phyloP scores from a whole-genome alignment of 2,113 vertebrate species.

The Tetrao urogallus region DNA sequence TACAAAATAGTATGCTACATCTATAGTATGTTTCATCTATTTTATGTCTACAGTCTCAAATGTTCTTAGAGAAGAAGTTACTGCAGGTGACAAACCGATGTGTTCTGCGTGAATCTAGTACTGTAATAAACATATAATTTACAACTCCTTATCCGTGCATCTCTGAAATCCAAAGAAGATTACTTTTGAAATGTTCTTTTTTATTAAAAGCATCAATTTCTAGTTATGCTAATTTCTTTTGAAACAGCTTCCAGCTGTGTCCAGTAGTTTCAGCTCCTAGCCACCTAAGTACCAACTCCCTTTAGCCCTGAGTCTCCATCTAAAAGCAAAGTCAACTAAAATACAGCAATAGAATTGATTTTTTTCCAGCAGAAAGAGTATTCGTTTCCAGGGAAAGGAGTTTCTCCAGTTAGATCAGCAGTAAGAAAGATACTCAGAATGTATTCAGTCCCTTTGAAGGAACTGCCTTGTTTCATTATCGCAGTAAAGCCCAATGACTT shows the following conservation, averaged over 20 bases:
- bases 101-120: background rate
- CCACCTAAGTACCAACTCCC: background rate
- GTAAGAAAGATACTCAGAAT: background rate
- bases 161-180: background rate
- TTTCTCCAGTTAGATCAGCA: background rate
- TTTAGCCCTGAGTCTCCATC: background rate
- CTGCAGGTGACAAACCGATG: background rate
- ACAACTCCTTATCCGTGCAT: background rate
- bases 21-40: background rate
- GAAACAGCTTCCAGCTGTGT: background rate
- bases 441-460: background rate
- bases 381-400: background rate
- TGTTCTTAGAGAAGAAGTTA: background rate
- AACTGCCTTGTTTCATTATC: background rate
- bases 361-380: background rate
- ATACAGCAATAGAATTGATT: background rate
- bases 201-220: background rate
- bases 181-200: background rate
- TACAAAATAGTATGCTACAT: background rate
- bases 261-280: background rate
- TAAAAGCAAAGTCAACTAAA: background rate
- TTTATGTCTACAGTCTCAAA: background rate
- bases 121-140: background rate
- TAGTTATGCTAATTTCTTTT: background rate
- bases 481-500: background rate